Percentiles rank a stretch among this genome's conserved stretches.
phyloP scores from a whole-genome alignment of 2,797 vertebrate genomes.

The Naso thynnoides region DNA sequence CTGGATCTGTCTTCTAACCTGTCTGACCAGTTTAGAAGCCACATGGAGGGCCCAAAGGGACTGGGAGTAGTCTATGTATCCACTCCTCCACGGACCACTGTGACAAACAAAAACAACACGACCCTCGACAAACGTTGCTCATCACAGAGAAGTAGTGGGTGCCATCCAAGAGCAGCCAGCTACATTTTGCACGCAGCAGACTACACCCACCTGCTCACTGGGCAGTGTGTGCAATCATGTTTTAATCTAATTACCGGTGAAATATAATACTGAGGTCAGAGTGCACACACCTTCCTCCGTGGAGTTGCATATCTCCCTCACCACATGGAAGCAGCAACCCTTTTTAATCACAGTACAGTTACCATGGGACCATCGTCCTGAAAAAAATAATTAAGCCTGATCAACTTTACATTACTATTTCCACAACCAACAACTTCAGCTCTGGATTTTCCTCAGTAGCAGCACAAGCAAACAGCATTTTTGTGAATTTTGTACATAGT shows the following conservation, averaged over 20 bases:
- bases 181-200: background rate
- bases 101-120: conserved; percentile 28
- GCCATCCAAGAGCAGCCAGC: conserved; percentile 5
- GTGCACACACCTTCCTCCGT: conserved; percentile 18
- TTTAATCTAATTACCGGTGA: conserved; percentile 52
- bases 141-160: conserved; percentile 17
- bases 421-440: background rate
- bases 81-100: conserved; percentile 28
- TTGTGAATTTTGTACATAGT: conserved; percentile 5
- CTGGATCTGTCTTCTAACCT: conserved; percentile 66
- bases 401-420: conserved; percentile 8
- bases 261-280: conserved; percentile 57
- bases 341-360: conserved; percentile 46
- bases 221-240: conserved; percentile 36
- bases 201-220: conserved; percentile 23
- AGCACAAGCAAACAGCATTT: conserved; percentile 6
- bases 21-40: conserved; percentile 78
- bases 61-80: conserved; percentile 53
- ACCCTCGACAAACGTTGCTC: conserved; percentile 22
- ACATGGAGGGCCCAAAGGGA: conserved; percentile 52
- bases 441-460: conserved; percentile 20
- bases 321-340: conserved; percentile 32
- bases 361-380: conserved; percentile 21
- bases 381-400: conserved; percentile 3
- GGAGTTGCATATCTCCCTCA: conserved; percentile 50